These are phyloP conservation scores for Oceanites oceanicus DNA, from an alignment of 2,113 vertebrate species.

Conservation along the genomic window DNA sequence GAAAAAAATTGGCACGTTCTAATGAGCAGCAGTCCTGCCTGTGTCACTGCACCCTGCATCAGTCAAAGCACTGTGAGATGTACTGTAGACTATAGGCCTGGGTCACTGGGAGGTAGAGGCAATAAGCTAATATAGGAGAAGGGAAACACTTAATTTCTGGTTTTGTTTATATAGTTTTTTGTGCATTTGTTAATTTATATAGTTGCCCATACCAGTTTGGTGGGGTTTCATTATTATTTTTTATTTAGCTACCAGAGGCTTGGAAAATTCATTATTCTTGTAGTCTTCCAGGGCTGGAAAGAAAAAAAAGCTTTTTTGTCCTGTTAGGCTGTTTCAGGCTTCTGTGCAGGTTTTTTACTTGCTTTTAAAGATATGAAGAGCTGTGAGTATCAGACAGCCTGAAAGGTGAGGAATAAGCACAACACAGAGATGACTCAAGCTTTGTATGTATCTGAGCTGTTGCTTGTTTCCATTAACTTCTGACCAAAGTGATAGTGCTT, in stretches of 20 bases:
- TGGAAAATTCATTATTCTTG: neutral
- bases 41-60: neutral
- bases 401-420: neutral
- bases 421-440: neutral
- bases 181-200: neutral
- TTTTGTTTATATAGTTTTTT: neutral
- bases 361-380: neutral
- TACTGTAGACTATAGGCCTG: neutral
- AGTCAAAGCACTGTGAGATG: neutral
- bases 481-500: neutral
- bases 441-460: neutral
- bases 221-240: neutral
- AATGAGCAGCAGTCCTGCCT: neutral
- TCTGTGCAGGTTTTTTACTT: neutral
- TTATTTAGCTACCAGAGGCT: neutral
- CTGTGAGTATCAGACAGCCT: neutral
- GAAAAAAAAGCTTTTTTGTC: neutral
- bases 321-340: neutral
- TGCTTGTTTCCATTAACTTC: conserved; percentile 1
- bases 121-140: neutral
- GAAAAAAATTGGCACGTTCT: neutral
- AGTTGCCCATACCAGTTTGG: neutral
- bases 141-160: neutral
- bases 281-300: neutral
- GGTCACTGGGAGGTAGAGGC: neutral